Evolutionary conservation across 2,888 invertebrate species (phyloP), one percentile per base, ranked within the genome.

Genomic region (Pristionchus fissidentatus): DNA sequence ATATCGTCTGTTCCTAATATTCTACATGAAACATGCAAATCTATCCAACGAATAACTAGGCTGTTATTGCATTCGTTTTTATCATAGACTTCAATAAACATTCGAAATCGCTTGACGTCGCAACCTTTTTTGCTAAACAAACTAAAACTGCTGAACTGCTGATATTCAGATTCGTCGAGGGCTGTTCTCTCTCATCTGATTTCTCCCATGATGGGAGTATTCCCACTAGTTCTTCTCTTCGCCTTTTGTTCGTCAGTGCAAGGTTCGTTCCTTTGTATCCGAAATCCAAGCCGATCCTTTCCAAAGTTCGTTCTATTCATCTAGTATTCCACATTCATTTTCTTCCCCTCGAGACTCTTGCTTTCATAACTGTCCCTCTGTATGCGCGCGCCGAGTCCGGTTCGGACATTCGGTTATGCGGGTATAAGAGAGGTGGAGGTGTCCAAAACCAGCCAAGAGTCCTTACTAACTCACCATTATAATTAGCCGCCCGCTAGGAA

Each of bases 381-480:
- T 66, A 66, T 38, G 38, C 38, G 66, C 66, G 35, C 38, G 1
- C 19, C 38, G 1, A 32, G 66, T 66, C 66, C 66, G 66, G 66
- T 66, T 66, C 66, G 66, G 66, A 66, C 66, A n/a, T 38, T 66
- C 66, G 66, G 66, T 66, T 66, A 66, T 66, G 41, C 66, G 66
- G 41, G 66, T 35, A 38, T 19, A 66, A 38, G 15, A 38, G 8
- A 19, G 66, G 38, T 35, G 41, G 66, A 66, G 66, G 66, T 66
- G 41, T 66, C 66, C 66, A 35, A 66, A 66, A 66, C 66, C 66
- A 66, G 66, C 66, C 66, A 66, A 66, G 66, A 66, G 66, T 66
- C 66, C 66, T 66, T 66, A 66, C 38, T 66, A 66, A 66, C 35
- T 66, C 66, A n/a, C 0, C 66, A 66, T 22, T 38, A 22, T 66